Evolutionary conservation across 2,888 invertebrate species (phyloP).

Genomic region (Amaurobius ferox): DNA sequence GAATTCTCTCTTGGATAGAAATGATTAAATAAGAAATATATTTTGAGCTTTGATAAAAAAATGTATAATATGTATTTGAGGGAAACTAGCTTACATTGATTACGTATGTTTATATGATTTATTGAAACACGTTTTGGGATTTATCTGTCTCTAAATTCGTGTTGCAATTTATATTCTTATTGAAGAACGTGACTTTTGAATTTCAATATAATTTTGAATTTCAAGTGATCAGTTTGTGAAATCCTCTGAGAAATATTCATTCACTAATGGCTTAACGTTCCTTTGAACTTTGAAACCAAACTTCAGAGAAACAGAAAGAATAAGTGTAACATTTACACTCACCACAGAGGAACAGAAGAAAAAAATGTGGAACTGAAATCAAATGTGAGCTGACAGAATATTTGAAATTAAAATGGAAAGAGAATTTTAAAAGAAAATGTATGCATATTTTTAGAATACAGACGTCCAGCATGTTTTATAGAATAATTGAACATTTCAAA

Average conservation of each 20-base stretch:
- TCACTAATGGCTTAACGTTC: background rate
- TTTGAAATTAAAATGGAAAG: too few relatives aligned
- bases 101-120: constrained; percentile 18
- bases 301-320: too few relatives aligned
- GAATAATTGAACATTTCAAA: too few relatives aligned
- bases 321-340: too few relatives aligned
- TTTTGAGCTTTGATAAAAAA: background rate
- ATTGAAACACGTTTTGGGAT: constrained; percentile 2
- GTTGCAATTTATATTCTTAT: background rate
- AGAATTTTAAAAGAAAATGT: too few relatives aligned
- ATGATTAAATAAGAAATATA: constrained; percentile 1
- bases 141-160: background rate
- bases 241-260: background rate
- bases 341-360: too few relatives aligned
- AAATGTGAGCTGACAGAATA: too few relatives aligned
- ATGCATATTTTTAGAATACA: too few relatives aligned
- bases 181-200: constrained; percentile 8
- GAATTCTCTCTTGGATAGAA: background rate
- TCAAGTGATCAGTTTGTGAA: background rate
- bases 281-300: background rate
- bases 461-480: too few relatives aligned
- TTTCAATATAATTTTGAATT: background rate
- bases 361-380: too few relatives aligned
- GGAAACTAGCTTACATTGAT: constrained; percentile 11
- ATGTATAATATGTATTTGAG: constrained; percentile 12